Evolutionary conservation across 1,140 invertebrate species (phyloP).

Genomic region (Cyphomyrmex costatus): DNA sequence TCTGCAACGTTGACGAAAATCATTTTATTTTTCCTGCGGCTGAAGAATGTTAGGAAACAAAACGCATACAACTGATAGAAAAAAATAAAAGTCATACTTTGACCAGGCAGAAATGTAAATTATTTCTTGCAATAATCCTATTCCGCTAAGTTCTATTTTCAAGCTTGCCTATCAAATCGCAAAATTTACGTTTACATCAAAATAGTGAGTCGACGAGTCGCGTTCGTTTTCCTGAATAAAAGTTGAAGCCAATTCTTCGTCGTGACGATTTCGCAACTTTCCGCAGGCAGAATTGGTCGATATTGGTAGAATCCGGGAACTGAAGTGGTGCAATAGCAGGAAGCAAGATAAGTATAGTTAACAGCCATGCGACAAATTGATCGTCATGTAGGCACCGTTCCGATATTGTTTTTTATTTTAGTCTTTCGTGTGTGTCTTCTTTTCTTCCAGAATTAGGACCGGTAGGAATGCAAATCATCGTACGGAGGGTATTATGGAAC

Average conservation of each 20-base stretch:
- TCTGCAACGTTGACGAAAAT: conserved; percentile 18
- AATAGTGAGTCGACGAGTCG: background rate
- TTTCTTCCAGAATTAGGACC: conserved; percentile 16
- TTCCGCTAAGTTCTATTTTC: background rate
- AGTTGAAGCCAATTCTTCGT: conserved; percentile 42
- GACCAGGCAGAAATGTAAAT: conserved; percentile 21
- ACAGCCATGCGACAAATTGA: conserved; percentile 66
- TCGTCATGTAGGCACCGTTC: conserved; percentile 38
- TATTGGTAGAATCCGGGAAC: conserved; percentile 71
- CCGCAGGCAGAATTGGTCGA: conserved; percentile 70
- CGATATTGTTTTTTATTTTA: background rate
- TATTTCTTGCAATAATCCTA: background rate
- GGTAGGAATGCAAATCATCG: conserved; percentile 26
- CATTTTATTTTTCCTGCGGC: background rate
- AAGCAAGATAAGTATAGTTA: conserved; percentile 60
- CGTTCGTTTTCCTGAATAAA: conserved; percentile 38
- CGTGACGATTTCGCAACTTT: conserved; percentile 46
- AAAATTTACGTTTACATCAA: conserved; percentile 25
- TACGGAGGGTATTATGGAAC: conserved; percentile 4
- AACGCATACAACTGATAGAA: conserved; percentile 9
- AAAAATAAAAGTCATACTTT: conserved; percentile 7
- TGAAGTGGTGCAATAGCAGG: conserved; percentile 71
- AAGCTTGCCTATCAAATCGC: conserved; percentile 5
- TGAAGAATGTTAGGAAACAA: conserved; percentile 14
- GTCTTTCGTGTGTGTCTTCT: conserved; percentile 17